Evolutionary conservation across 2,888 invertebrate genomes (phyloP), one percentile per base, ranked within the genome.

Genomic region (Merodon equestris): DNA sequence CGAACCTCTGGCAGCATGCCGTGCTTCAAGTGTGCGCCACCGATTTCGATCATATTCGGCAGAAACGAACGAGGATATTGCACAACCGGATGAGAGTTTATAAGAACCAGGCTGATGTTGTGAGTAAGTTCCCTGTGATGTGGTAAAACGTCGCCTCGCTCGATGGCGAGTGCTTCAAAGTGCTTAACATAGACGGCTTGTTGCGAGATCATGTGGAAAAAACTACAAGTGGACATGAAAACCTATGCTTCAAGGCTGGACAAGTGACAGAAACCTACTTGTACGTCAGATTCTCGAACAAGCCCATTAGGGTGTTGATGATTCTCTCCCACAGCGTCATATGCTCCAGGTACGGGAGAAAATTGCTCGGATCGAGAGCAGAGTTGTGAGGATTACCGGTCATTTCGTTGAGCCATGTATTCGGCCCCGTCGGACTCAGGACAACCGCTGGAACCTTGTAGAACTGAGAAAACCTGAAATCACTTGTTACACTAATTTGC

Each of bases 321-420:
- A 88, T 82, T 44, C 91, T 86, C 82, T 91, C 85, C 45, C 84
- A 83, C 9, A 91, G 87, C 17, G 84, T 87, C 91, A 91, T 91
- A 18, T 86, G 83, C 57, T 88, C 88, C 0, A 87, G 83, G 53
- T 87, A 90, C 7, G 87, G 86, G 14, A 89, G 83, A 79, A 88
- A 87, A 57, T 87, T 85, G 71, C 90, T 89, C 1, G 91, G 90
- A 77, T 90, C 86, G 72, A 89, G 84, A 0, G 91, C 88, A 1
- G 89, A 88, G 36, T 89, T 89, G 44, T 89, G 86, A 0, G 90
- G 90, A 84, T 90, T 91, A 0, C 89, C 90, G 27, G 89, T 87
- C 83, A 89, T 87, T 61, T 88, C 86, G 81, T 90, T 90, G 0
- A 90, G 86, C 89, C 89, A 90, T 2, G 86, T 85, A 53, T 88